Base-by-base conservation (phyloP, 1,140 invertebrate genomes). In the Callitettix versicolor region DNA sequence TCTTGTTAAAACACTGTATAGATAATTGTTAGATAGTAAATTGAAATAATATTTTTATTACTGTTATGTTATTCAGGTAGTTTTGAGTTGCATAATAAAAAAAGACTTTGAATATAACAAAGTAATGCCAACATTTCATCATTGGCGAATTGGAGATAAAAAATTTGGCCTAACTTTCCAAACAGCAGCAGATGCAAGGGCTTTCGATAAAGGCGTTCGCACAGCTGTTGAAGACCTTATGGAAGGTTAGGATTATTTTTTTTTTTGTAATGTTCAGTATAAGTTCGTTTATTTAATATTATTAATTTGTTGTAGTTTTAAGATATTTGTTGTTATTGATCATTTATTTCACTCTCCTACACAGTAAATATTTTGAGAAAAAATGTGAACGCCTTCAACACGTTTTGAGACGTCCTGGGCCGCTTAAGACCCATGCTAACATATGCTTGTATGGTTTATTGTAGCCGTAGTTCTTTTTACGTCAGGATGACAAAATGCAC, bases 91-190 rank as follows among this genome's bases (percentile, higher is more conserved):
- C 76, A 86, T 85, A 26, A 90, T 97, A 65, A 94, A 93, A 72
- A 90, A 91, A 71, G 92, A 96, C 72, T 92, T 97, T 71, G 85
- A 92, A 68, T 97, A 97, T 76, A 92, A 94, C 74, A 93, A 93
- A 79, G 92, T 95, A 62, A 96, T 95, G 88, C 93, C 94, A 36
- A 95, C 92, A 44, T 97, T 96, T 80, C 91, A 95, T 76, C 93
- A 97, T 71, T 97, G 93, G 94, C 85, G 86, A 64, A 95, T 90
- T 17, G 91, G 91, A 47, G 90, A 94, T 69, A 92, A 95, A 70
- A 85, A 89, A 63, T 96, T 93, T 78, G 93, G 93, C 43, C 75
- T 97, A 40, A 95, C 92, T 34, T 97, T 97, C 76, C 88, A 92
- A 72, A 91, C 89, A 17, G 88, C 88, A 42, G 88, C 90, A 18